Percentiles rank a stretch among this genome's conserved stretches.
Conservation (phyloP, 2,888 invertebrate species). For the Anarsia innoxiella region DNA sequence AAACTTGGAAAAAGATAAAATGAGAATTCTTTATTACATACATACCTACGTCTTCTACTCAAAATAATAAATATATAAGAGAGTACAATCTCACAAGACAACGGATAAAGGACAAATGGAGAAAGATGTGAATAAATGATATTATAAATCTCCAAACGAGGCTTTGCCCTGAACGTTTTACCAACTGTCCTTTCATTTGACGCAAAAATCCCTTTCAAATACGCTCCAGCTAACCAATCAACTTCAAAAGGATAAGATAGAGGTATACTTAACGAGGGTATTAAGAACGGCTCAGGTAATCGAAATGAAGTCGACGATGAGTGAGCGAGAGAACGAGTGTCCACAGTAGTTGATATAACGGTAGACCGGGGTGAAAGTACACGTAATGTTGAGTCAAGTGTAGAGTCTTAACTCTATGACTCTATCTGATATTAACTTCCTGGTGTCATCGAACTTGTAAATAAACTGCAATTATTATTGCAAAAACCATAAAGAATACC, state of each 20-base stretch:
- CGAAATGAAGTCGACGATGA: slow-evolving; percentile 35
- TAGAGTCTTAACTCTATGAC: slow-evolving; percentile 13
- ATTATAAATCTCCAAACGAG: too few relatives aligned
- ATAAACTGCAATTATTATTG: neutral
- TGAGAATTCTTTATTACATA: too few relatives aligned
- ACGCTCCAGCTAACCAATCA: slow-evolving; percentile 35
- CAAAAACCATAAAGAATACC: too few relatives aligned
- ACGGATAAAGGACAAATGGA: too few relatives aligned
- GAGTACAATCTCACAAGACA: too few relatives aligned
- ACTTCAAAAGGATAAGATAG: slow-evolving; percentile 41
- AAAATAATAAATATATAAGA: too few relatives aligned
- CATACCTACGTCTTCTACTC: too few relatives aligned
- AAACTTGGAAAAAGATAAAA: too few relatives aligned
- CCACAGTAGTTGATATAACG: slow-evolving; percentile 48
- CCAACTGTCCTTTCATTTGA: too few relatives aligned
- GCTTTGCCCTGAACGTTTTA: too few relatives aligned
- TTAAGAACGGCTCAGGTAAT: slow-evolving; percentile 39
- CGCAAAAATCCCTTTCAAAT: slow-evolving; percentile 33
- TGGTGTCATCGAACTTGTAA: neutral
- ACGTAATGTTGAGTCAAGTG: slow-evolving; percentile 37
- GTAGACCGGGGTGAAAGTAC: slow-evolving; percentile 64
- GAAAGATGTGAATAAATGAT: too few relatives aligned
- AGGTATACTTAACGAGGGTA: slow-evolving; percentile 21
- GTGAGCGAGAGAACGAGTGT: slow-evolving; percentile 34
- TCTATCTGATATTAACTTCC: neutral